Percentiles rank a stretch among this genome's conserved stretches.
Conservation (phyloP, 2,113 vertebrate genomes). For the Dasyurus viverrinus region DNA sequence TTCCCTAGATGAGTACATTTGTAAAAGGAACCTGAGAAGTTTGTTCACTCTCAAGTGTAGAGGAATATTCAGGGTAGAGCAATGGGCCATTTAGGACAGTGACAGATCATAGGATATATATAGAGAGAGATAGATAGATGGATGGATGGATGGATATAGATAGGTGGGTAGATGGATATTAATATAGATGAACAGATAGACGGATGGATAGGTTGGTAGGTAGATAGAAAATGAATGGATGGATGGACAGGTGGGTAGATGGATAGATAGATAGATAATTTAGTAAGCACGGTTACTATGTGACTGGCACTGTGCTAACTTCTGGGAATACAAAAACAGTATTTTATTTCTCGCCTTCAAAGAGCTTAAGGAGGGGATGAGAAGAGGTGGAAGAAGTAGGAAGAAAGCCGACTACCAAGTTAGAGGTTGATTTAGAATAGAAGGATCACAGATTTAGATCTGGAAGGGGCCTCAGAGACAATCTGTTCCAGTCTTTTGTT, state of each 20-base stretch:
- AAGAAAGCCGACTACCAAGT: background rate
- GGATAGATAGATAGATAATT: background rate
- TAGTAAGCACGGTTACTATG: background rate
- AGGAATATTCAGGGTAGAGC: background rate
- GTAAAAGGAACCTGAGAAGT: background rate
- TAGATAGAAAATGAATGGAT: too few species aligned
- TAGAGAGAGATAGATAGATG: background rate
- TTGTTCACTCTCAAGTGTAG: background rate
- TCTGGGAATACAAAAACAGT: background rate
- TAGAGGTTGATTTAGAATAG: background rate
- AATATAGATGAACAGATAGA: too few species aligned
- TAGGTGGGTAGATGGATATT: background rate
- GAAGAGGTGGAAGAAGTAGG: background rate
- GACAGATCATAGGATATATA: background rate
- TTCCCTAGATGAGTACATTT: background rate
- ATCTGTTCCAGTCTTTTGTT: background rate
- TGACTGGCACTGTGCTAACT: background rate
- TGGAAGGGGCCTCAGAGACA: background rate
- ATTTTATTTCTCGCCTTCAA: background rate
- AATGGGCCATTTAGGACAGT: background rate
- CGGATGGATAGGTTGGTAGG: too few species aligned
- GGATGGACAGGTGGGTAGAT: too few species aligned
- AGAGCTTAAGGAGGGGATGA: background rate
- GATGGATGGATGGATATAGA: background rate
- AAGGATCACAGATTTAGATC: background rate